Conservation (phyloP, 1,140 invertebrate genomes). For the Drosophila orena region DNA sequence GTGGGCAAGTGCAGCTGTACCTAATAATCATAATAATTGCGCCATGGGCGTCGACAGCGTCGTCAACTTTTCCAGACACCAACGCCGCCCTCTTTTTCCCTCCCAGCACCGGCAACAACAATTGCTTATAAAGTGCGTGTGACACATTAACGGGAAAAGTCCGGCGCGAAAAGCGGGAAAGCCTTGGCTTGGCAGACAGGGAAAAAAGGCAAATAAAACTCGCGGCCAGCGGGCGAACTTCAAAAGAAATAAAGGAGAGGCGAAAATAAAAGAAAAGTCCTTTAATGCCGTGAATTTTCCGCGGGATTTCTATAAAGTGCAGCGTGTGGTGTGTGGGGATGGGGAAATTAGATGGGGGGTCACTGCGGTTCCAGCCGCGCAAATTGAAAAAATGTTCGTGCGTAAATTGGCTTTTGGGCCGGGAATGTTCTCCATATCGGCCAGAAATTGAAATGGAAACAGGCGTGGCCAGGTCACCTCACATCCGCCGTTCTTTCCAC, state of each 20-base stretch:
- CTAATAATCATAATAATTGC: conserved; percentile 83
- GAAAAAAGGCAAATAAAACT: conserved; percentile 75
- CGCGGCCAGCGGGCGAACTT: conserved; percentile 68
- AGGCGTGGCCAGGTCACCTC: conserved; percentile 56
- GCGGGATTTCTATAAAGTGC: conserved; percentile 80
- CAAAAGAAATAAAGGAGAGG: conserved; percentile 78
- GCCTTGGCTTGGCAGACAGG: conserved; percentile 45
- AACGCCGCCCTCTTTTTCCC: conserved; percentile 6
- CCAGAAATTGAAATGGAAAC: conserved; percentile 56
- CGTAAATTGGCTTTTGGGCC: conserved; percentile 73
- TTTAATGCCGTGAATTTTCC: conserved; percentile 81
- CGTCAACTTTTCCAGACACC: conserved; percentile 81
- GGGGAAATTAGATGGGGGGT: conserved; percentile 35
- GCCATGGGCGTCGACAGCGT: conserved; percentile 73
- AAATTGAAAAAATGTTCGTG: conserved; percentile 82
- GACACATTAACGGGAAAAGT: conserved; percentile 77
- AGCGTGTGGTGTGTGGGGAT: conserved; percentile 6
- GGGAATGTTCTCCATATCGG: conserved; percentile 37
- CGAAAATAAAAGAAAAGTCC: conserved; percentile 61
- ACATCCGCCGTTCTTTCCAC: conserved; percentile 52
- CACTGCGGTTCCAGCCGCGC: conserved; percentile 62
- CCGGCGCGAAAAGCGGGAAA: conserved; percentile 46
- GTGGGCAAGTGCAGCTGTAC: conserved; percentile 76
- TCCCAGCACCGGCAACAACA: conserved; percentile 52
- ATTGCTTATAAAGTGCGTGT: conserved; percentile 83